Evolutionary conservation across 2,113 vertebrate genomes (phyloP), one percentile per base, ranked within the genome.

Genomic region (Serinus canaria): DNA sequence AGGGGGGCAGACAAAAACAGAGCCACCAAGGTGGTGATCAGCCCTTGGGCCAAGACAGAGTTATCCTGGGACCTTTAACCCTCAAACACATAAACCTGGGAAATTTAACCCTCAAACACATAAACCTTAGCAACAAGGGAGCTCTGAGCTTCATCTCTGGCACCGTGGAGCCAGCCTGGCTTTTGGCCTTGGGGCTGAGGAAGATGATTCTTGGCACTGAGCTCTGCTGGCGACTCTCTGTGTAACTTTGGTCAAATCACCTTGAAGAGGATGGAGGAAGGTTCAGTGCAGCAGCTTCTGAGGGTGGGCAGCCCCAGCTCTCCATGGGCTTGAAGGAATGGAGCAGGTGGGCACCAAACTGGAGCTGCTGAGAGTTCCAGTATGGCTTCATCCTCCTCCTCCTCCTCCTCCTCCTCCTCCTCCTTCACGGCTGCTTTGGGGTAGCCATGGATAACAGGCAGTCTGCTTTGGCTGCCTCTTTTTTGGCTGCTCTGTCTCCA

Each of bases 351-450:
- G 28, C 72, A 56, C 27, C 31, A 52, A 60, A 47, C 4, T 0
- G 0, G 4, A 72, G 56, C 0, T 75, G 43, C 46, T 66, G 59
- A 25, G 64, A 21, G n/a, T 4, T 28, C 43, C 67, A 25, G 19
- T 8, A 20, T 0, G 0, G 30, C 47, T 35, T 55, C 77, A 44
- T 53, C n/a, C 27, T 47, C 60, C 35, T 76, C 25, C 21, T 67
- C 21, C 24, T 53, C 70, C 35, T 69, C 20, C 27, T 58, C n/a
- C 22, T 59, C 53, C 28, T 55, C 66, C 56, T 69, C 25, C 37
- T 69, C 39, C 27, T 27, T 4, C 4, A 1, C 0, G 1, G 1
- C 46, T 39, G 37, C 2, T 28, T 15, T 41, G 64, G 55, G 90
- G 37, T 66, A 91, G 69, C n/a, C 17, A 9, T 22, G 64, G 33